Evolutionary conservation across 2,888 invertebrate genomes (phyloP).

Genomic region (Lepidochrysops patricia): DNA sequence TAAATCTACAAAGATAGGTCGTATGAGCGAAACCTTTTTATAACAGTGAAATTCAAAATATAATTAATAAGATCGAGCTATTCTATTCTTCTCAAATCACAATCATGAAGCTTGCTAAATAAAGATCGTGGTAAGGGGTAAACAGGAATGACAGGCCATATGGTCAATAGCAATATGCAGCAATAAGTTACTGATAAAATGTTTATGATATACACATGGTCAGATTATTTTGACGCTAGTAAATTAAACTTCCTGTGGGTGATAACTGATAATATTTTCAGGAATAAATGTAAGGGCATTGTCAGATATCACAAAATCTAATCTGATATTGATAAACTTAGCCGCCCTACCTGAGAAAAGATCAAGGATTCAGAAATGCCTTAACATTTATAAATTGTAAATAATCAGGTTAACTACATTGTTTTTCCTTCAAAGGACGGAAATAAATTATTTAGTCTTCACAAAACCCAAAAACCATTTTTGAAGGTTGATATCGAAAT

Average conservation of each 20-base stretch:
- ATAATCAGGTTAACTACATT: no score
- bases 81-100: no score
- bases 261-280: conserved; percentile 44
- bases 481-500: not conserved
- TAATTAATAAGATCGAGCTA: no score
- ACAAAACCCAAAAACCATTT: not conserved
- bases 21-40: no score
- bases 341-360: not conserved
- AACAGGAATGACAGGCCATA: not conserved
- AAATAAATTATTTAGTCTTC: not conserved
- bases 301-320: conserved; percentile 54
- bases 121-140: not conserved
- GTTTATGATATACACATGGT: not conserved
- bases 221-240: conserved; percentile 18
- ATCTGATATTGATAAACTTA: conserved; percentile 43
- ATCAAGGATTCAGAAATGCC: not conserved
- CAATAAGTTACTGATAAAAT: not conserved
- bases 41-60: no score
- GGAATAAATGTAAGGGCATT: conserved; percentile 53
- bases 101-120: not conserved
- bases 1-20: no score
- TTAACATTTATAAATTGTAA: not conserved
- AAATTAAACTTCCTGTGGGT: conserved; percentile 44
- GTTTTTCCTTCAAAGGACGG: no score
- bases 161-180: not conserved